Conservation (phyloP, 1,140 invertebrate genomes). For the Calycopis cecrops region DNA sequence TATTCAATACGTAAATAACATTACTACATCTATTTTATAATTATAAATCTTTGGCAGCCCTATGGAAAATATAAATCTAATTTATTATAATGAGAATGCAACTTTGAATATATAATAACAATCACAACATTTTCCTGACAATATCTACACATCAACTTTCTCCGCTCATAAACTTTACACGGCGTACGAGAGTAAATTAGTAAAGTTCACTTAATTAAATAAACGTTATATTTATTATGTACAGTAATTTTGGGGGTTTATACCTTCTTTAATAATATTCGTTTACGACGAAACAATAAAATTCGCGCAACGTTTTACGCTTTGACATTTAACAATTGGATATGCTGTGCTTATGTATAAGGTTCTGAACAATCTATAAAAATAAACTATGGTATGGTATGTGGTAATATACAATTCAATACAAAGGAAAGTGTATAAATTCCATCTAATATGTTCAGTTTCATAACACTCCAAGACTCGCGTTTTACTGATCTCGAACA, state of each 20-base stretch:
- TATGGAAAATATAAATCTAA: conserved; percentile 73
- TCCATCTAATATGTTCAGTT: too few species aligned
- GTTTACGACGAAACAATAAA: background rate
- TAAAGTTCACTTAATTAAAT: conserved; percentile 7
- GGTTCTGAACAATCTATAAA: background rate
- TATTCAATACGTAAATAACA: conserved; percentile 62
- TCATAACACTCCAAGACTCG: too few species aligned
- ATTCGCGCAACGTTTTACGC: too few species aligned
- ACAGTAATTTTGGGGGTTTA: conserved; percentile 47
- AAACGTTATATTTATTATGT: conserved; percentile 8
- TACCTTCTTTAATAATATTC: conserved; percentile 45
- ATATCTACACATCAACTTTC: conserved; percentile 38
- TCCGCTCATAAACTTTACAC: conserved; percentile 33
- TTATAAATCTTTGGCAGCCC: conserved; percentile 68
- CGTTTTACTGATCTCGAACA: conserved; percentile 16
- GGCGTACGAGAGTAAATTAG: conserved; percentile 39
- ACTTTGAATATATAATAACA: conserved; percentile 69
- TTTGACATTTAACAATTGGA: background rate
- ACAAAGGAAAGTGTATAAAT: too few species aligned
- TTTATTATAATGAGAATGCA: conserved; percentile 71
- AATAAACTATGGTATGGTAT: conserved; percentile 7
- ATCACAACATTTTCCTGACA: conserved; percentile 69
- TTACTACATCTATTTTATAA: conserved; percentile 62
- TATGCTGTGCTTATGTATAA: background rate
- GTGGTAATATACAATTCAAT: too few species aligned